phyloP scores from a whole-genome alignment of 2,888 invertebrate genomes.

The Archips crataeganus region DNA sequence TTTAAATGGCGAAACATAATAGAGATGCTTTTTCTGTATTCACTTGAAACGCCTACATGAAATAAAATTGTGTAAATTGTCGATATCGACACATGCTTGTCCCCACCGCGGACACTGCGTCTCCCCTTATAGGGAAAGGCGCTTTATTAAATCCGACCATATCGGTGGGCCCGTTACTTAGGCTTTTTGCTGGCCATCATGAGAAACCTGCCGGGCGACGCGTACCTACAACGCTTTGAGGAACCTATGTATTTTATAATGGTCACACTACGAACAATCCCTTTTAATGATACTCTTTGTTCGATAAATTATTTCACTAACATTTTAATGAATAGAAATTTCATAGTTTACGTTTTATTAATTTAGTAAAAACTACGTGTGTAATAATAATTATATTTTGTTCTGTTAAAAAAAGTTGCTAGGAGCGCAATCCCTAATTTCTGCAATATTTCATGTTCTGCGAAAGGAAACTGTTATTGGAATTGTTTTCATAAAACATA shows the following conservation, averaged over 20 bases:
- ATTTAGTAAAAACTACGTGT: too few relatives aligned
- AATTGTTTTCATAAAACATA: slow-evolving; percentile 65
- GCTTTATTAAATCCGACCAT: slow-evolving; percentile 79
- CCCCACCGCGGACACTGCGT: slow-evolving; percentile 57
- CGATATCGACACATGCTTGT: slow-evolving; percentile 45
- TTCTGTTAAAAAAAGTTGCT: not conserved
- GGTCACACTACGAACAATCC: not conserved
- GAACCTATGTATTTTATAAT: slow-evolving; percentile 7
- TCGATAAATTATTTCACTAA: too few relatives aligned
- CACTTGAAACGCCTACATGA: slow-evolving; percentile 17
- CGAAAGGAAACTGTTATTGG: not conserved
- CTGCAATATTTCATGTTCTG: not conserved
- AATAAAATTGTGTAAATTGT: slow-evolving; percentile 30
- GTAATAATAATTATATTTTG: too few relatives aligned
- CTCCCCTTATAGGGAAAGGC: slow-evolving; percentile 67
- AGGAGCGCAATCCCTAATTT: not conserved
- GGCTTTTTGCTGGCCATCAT: slow-evolving; percentile 62
- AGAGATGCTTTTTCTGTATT: slow-evolving; percentile 5
- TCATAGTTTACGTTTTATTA: too few relatives aligned
- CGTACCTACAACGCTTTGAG: slow-evolving; percentile 41
- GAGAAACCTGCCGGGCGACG: slow-evolving; percentile 48
- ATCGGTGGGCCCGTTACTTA: slow-evolving; percentile 73
- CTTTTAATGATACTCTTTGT: too few relatives aligned
- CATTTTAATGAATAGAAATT: too few relatives aligned
- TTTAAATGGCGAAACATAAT: not conserved